phyloP scores from a whole-genome alignment of 2,113 vertebrate genomes.

The Oxygymnocypris stewartii region DNA sequence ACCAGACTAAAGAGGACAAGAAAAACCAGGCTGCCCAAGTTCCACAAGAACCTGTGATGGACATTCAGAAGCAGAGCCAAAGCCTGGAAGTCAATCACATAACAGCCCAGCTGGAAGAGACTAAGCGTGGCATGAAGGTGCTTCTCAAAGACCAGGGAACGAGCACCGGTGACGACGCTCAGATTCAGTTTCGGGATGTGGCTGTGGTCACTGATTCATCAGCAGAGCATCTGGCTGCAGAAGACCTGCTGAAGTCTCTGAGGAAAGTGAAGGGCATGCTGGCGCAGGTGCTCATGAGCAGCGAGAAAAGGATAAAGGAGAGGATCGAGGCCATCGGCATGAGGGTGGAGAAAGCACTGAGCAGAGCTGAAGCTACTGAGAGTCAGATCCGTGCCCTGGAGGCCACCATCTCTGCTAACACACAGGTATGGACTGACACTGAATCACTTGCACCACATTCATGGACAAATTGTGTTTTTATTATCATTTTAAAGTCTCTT shows the following conservation, averaged over 20 bases:
- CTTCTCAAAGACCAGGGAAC: constrained; percentile 55
- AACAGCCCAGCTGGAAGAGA: constrained; percentile 56
- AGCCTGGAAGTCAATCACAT: constrained; percentile 64
- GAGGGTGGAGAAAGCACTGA: constrained; percentile 67
- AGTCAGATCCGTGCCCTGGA: constrained; percentile 62
- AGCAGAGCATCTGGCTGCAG: constrained; percentile 49
- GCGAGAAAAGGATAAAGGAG: constrained; percentile 65
- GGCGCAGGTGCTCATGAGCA: constrained; percentile 61
- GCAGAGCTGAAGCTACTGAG: constrained; percentile 54
- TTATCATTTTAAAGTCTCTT: too few species aligned
- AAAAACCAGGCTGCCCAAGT: constrained; percentile 45
- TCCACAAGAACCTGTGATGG: constrained; percentile 60
- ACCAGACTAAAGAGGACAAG: constrained; percentile 58
- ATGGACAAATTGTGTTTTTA: too few species aligned
- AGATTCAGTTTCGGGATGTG: constrained; percentile 58
- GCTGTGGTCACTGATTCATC: constrained; percentile 58
- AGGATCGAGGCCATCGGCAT: constrained; percentile 68
- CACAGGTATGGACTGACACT: constrained; percentile 58
- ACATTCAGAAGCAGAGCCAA: constrained; percentile 65
- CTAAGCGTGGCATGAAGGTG: constrained; percentile 30
- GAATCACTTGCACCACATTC: not conserved
- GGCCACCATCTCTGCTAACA: constrained; percentile 45
- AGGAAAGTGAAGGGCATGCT: constrained; percentile 68
- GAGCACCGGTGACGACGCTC: constrained; percentile 53
- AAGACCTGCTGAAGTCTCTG: constrained; percentile 62